Base-by-base conservation (phyloP, 2,797 vertebrate species). In the Leptoclinus maculatus region DNA sequence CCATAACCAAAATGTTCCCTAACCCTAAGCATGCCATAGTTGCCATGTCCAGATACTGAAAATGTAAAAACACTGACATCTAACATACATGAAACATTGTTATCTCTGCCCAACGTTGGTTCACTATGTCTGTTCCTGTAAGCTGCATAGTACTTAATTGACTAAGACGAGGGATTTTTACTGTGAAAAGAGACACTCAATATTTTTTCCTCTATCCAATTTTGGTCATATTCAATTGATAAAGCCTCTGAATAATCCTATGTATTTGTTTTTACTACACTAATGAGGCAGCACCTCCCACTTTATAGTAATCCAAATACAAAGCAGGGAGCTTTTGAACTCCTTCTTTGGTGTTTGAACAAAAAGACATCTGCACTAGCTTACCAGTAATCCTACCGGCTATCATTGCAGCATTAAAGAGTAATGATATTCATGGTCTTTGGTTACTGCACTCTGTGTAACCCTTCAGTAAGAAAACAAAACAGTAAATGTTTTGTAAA, bases 291-390 rank as follows among this genome's bases (percentile, higher is more conserved):
- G 45, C 21, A 19, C 39, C 25, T 84, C 62, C 60, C 27, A 41
- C 41, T 76, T 70, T 43, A 34, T n/a, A 66, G 21, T 19, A 25
- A 51, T 74, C 63, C 63, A 76, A 60, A 76, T 32, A 54, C 36
- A 64, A 66, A 76, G 58, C 76, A 53, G 32, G 13, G 49, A 64
- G 66, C 23, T 34, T 78, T 77, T 75, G n/a, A 83, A 75, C 58
- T 88, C 78, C 81, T 77, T 85, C 66, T 86, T 86, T 83, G 86
- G 80, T 77, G 57, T 70, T 72, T 47, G 29, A 83, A 79, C 66
- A 68, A 66, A 67, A 59, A 73, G 17, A 80, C 53, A 51, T 78
- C 68, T 74, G 63, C 49, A n/a, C 29, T 17, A 16, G 36, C 58
- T 43, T 70, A 65, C 75, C 66, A 32, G 29, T 73, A 43, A 85